These are phyloP conservation scores for Albula glossodonta DNA, from an alignment of 2,113 vertebrate species.

Conservation along the genomic window DNA sequence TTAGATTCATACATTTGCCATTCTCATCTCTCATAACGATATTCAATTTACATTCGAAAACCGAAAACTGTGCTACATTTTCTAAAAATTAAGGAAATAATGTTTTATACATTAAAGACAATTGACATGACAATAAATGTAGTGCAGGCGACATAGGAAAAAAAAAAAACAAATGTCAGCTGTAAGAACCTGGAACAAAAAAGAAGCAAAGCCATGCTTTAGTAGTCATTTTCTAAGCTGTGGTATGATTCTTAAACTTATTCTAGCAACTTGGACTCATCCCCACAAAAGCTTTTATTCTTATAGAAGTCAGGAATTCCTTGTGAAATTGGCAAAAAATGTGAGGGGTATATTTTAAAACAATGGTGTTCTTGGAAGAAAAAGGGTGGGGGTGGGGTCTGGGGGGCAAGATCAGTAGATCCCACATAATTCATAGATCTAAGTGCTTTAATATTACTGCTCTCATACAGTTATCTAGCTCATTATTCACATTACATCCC, in stretches of 20 bases:
- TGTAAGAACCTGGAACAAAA: neutral
- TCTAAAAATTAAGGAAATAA: too few species aligned
- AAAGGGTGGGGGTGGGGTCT: neutral
- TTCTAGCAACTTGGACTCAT: too few species aligned
- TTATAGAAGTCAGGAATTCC: too few species aligned
- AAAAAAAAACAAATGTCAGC: neutral
- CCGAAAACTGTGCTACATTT: too few species aligned
- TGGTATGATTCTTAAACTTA: neutral
- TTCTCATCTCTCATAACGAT: too few species aligned
- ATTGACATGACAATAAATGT: too few species aligned
- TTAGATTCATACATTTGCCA: too few species aligned
- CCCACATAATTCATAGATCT: neutral
- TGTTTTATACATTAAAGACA: too few species aligned
- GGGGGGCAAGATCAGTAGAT: neutral
- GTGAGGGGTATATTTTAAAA: neutral
- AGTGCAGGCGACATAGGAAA: neutral
- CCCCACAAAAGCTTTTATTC: too few species aligned
- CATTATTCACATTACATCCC: slow-evolving; percentile 7
- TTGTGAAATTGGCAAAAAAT: neutral
- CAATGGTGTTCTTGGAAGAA: neutral
- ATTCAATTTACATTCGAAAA: too few species aligned
- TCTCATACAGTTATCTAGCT: neutral
- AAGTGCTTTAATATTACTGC: neutral
- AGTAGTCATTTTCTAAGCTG: neutral
- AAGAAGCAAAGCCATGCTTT: neutral